Percentiles rank a stretch among this genome's conserved stretches.
Conservation (phyloP, 2,797 vertebrate genomes). For the Hyperoplus lanceolatus region DNA sequence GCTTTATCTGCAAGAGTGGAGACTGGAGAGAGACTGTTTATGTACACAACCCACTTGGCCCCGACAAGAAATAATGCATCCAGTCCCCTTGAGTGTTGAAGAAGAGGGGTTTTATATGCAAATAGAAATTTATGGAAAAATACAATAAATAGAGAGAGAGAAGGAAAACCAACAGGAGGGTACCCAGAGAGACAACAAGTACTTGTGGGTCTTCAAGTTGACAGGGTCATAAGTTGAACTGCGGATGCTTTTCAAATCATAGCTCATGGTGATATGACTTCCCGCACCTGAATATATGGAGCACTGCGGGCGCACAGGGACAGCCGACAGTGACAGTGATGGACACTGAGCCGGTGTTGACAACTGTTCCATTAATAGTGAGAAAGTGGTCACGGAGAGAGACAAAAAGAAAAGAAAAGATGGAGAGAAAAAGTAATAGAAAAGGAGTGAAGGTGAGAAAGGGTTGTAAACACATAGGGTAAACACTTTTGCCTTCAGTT, state of each 20-base stretch:
- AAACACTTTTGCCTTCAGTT: slow-evolving; percentile 53
- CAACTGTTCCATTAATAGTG: slow-evolving; percentile 11
- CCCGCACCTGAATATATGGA: slow-evolving; percentile 2
- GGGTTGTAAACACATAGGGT: slow-evolving; percentile 41
- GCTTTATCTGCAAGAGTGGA: slow-evolving; percentile 19
- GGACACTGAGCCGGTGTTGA: not conserved
- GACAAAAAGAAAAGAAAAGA: slow-evolving; percentile 12
- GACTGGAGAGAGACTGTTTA: slow-evolving; percentile 11
- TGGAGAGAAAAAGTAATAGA: not conserved
- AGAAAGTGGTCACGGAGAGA: slow-evolving; percentile 11
- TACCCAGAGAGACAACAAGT: slow-evolving; percentile 5
- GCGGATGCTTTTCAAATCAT: slow-evolving; percentile 1
- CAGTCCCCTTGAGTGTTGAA: slow-evolving; percentile 7
- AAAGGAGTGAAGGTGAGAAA: slow-evolving; percentile 24
- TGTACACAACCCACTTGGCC: slow-evolving; percentile 22
- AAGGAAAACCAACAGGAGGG: not conserved
- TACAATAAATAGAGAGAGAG: slow-evolving; percentile 14
- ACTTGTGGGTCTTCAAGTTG: slow-evolving; percentile 1
- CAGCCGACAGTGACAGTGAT: slow-evolving; percentile 8
- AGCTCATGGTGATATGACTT: slow-evolving; percentile 23
- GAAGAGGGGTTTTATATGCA: slow-evolving; percentile 36
- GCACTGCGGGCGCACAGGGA: not conserved
- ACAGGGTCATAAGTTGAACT: not conserved
- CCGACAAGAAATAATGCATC: slow-evolving; percentile 31
- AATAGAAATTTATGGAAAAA: slow-evolving; percentile 30